A percentile compares a stretch with the other conserved stretches of the same genome.
Evolutionary conservation across 2,113 vertebrate genomes (phyloP).

Genomic region (Hippoglossus stenolepis): DNA sequence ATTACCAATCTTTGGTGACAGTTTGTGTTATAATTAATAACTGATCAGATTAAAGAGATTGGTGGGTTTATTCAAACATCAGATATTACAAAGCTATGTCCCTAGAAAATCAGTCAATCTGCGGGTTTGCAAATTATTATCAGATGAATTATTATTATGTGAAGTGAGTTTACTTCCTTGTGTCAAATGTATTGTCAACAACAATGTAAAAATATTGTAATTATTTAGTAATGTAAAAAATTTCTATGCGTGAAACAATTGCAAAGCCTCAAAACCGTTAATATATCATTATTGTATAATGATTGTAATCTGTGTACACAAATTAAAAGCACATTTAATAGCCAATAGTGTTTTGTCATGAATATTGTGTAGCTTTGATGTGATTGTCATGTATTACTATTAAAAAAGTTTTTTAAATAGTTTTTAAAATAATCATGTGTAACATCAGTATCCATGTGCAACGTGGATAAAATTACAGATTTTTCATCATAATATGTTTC

Average conservation of each 20-base stretch:
- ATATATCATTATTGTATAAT: slow-evolving; percentile 1
- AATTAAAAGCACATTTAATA: slow-evolving; percentile 22
- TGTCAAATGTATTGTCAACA: neutral
- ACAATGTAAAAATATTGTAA: neutral
- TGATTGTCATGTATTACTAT: too few species aligned
- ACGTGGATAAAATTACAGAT: too few species aligned
- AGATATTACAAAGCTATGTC: neutral
- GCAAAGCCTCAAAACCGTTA: neutral
- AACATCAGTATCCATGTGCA: too few species aligned
- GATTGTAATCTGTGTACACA: slow-evolving; percentile 13
- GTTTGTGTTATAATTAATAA: neutral
- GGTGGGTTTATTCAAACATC: neutral
- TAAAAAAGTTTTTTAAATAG: too few species aligned
- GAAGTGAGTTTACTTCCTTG: neutral
- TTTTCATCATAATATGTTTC: too few species aligned
- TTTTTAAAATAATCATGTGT: too few species aligned
- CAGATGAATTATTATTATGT: neutral
- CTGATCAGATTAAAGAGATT: neutral
- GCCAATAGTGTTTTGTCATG: neutral
- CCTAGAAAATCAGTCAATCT: neutral
- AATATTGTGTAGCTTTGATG: neutral
- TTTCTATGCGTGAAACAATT: slow-evolving; percentile 4
- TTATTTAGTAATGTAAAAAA: neutral
- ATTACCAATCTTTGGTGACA: neutral
- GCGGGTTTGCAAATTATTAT: neutral